Conservation (phyloP, 2,888 invertebrate genomes). For the Drosophila monieri region DNA sequence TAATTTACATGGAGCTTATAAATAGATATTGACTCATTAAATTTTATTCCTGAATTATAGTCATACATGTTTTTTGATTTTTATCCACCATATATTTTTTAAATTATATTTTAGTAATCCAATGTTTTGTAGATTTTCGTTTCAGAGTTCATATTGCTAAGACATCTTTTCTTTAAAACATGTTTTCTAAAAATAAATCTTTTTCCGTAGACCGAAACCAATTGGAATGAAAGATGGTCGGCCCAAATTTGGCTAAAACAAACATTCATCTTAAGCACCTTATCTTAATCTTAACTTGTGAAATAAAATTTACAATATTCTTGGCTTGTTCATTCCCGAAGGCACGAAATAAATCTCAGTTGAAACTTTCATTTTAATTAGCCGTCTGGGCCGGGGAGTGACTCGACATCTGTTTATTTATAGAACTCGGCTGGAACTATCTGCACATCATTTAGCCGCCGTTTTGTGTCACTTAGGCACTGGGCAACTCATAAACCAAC, state of each 20-base stretch:
- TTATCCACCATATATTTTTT: neutral
- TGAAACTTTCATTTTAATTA: slow-evolving; percentile 55
- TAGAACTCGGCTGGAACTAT: slow-evolving; percentile 60
- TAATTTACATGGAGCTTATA: neutral
- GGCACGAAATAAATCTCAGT: slow-evolving; percentile 37
- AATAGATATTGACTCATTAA: neutral
- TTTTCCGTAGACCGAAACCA: neutral
- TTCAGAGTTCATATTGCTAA: neutral
- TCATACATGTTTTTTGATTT: neutral
- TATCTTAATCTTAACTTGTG: slow-evolving; percentile 24
- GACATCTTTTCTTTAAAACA: neutral
- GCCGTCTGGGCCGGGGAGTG: slow-evolving; percentile 42
- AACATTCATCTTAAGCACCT: neutral
- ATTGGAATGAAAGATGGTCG: neutral
- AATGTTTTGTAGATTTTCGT: neutral
- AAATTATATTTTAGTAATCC: neutral
- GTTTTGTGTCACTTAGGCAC: slow-evolving; percentile 74
- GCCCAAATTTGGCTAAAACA: neutral
- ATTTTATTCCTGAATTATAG: neutral
- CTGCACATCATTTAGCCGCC: slow-evolving; percentile 76
- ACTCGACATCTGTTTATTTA: slow-evolving; percentile 60
- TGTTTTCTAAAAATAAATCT: slow-evolving; percentile 3
- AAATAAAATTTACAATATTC: slow-evolving; percentile 17
- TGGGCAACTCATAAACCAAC: slow-evolving; percentile 69
- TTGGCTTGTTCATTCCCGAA: slow-evolving; percentile 16